These are phyloP conservation scores for Trachelus tabidus DNA, from an alignment of 2,888 invertebrate genomes.

Conservation along the genomic window DNA sequence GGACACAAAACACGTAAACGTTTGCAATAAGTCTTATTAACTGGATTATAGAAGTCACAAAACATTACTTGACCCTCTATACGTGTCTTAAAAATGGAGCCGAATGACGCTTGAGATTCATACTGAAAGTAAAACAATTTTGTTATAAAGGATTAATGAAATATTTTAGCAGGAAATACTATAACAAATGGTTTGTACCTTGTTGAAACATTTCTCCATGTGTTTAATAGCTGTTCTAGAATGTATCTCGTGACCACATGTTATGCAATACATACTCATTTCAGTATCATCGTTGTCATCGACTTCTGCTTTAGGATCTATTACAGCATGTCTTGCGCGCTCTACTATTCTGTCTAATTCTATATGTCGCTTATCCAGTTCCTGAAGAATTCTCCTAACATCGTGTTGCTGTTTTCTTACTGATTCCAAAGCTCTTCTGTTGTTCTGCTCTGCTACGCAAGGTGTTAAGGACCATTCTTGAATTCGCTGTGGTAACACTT, in stretches of 20 bases:
- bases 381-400: slow-evolving; percentile 82
- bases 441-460: slow-evolving; percentile 88
- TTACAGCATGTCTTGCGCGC: slow-evolving; percentile 77
- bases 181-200: slow-evolving; percentile 67
- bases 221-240: slow-evolving; percentile 92
- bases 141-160: background rate
- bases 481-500: slow-evolving; percentile 87
- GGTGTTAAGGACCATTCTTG: slow-evolving; percentile 93
- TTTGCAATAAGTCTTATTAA: slow-evolving; percentile 94
- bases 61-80: slow-evolving; percentile 98
- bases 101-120: slow-evolving; percentile 97
- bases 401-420: slow-evolving; percentile 84
- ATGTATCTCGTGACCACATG: slow-evolving; percentile 96
- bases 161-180: slow-evolving; percentile 5
- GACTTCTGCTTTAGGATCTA: slow-evolving; percentile 72
- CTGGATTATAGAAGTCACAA: slow-evolving; percentile 94
- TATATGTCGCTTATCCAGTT: slow-evolving; percentile 80
- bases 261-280: slow-evolving; percentile 93
- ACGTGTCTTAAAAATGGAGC: slow-evolving; percentile 92
- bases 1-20: slow-evolving; percentile 94
- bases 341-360: slow-evolving; percentile 86
- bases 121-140: slow-evolving; percentile 69
- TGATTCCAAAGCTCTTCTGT: slow-evolving; percentile 74
- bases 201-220: slow-evolving; percentile 98
- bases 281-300: slow-evolving; percentile 78